Base-by-base conservation (phyloP, 2,113 vertebrate genomes). In the Barbus barbus region DNA sequence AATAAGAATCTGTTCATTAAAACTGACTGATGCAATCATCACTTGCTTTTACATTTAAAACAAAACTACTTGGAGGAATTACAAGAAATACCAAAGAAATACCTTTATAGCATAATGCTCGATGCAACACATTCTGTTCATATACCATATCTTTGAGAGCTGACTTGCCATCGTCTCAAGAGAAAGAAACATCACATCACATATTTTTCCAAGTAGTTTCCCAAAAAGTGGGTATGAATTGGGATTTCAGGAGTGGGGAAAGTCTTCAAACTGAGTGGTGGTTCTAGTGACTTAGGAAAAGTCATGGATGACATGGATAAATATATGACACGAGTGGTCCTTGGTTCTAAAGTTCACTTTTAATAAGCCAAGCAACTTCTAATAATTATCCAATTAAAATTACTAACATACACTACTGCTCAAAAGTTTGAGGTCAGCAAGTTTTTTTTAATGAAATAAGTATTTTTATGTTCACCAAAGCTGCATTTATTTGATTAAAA, bases 1-100 rank as follows among this genome's bases (percentile, higher is more conserved):
- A 67, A 80, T 65, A 48, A 33, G 24, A 67, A 61, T 67, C 24
- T 44, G 78, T 65, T 80, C 60, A 65, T 79, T 79, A 79, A 67
- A 67, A 65, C 60, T 33, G 26, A 80, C 44, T 41, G 36, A 41
- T 28, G 58, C 20, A 44, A 44, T 46, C 58, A 63, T 12, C 8
- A 18, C 5, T 65, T 33, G 16, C 5, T 16, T 60, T 13, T 38
- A 48, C 44, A 51, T 51, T 75, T 38, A 75, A 75, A 51, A 51
- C 14, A 51, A 73, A 75, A 51, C 24, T 11, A n/a, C n/a, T n/a
- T n/a, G n/a, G n/a, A n/a, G n/a, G n/a, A n/a, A n/a, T n/a, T n/a
- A 28, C 14, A 24, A 72, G 36, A 72, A 72, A 38, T 71, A n/a
- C 9, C 9, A 7, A 48, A 48, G 46, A 48, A 51, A 53, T 41